phyloP scores from a whole-genome alignment of 2,888 invertebrate genomes.

The Pammene fasciana region DNA sequence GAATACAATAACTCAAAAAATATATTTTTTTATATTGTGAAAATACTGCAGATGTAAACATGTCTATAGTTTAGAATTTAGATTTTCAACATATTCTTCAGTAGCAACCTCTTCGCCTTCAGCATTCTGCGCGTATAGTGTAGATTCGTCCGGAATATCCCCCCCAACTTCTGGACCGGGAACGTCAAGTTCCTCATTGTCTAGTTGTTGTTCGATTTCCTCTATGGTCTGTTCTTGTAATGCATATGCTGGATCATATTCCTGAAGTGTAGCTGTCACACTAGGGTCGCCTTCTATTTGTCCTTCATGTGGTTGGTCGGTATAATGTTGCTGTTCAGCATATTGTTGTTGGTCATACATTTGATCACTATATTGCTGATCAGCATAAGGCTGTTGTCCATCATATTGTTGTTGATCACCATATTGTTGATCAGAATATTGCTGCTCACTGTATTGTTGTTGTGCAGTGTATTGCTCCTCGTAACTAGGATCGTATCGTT shows the following conservation, averaged over 20 bases:
- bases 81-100: constrained; percentile 6
- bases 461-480: constrained; percentile 58
- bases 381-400: constrained; percentile 3
- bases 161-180: constrained; percentile 39
- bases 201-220: constrained; percentile 55
- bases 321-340: background rate
- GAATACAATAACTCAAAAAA: background rate
- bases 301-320: background rate
- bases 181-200: constrained; percentile 57
- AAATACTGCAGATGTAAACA: too few relatives aligned
- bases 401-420: constrained; percentile 18
- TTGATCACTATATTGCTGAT: background rate
- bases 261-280: constrained; percentile 25
- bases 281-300: constrained; percentile 14
- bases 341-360: constrained; percentile 12
- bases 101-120: background rate
- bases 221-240: constrained; percentile 47
- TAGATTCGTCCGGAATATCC: constrained; percentile 14
- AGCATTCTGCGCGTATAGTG: constrained; percentile 13
- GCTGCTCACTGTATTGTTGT: constrained; percentile 42
- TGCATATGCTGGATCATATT: constrained; percentile 45
- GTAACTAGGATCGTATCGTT: constrained; percentile 66
- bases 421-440: constrained; percentile 43
- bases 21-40: background rate
- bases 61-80: constrained; percentile 1